These are phyloP conservation scores for Lasioglossum villosulum DNA, from an alignment of 2,888 invertebrate genomes.

Conservation along the genomic window DNA sequence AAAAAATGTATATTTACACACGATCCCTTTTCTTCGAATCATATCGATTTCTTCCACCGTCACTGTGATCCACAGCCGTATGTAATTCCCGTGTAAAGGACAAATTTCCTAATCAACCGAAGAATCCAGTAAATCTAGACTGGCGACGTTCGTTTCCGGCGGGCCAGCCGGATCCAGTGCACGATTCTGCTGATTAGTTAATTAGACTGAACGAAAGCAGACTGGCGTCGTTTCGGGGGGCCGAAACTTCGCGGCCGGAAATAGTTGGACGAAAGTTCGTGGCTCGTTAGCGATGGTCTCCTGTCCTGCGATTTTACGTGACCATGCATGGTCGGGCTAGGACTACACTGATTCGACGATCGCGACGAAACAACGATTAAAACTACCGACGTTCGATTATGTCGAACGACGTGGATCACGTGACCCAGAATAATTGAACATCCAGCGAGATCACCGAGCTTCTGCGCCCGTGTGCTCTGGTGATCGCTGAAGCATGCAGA, in stretches of 20 bases:
- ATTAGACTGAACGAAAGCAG: conserved; percentile 64
- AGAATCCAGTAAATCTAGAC: conserved; percentile 56
- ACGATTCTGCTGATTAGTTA: conserved; percentile 73
- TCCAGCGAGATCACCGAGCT: neutral
- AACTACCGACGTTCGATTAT: conserved; percentile 35
- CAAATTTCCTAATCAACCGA: conserved; percentile 56
- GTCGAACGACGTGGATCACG: neutral
- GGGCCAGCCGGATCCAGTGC: conserved; percentile 30
- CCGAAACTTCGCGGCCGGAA: conserved; percentile 43
- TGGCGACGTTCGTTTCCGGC: conserved; percentile 62
- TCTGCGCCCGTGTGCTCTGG: neutral
- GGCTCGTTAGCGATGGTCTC: conserved; percentile 49
- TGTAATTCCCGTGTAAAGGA: conserved; percentile 29
- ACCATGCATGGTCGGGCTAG: conserved; percentile 16
- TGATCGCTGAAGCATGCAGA: too few relatives aligned
- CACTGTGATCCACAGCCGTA: neutral
- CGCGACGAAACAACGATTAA: conserved; percentile 42
- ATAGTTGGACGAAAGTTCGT: conserved; percentile 59
- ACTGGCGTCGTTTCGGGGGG: neutral
- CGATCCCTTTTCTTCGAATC: neutral
- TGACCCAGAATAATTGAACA: conserved; percentile 14
- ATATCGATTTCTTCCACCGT: neutral
- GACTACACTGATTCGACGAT: conserved; percentile 21
- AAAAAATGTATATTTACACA: too few relatives aligned
- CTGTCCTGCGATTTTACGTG: conserved; percentile 24